Base-by-base conservation (phyloP, 2,113 vertebrate species). In the Pimephales promelas region DNA sequence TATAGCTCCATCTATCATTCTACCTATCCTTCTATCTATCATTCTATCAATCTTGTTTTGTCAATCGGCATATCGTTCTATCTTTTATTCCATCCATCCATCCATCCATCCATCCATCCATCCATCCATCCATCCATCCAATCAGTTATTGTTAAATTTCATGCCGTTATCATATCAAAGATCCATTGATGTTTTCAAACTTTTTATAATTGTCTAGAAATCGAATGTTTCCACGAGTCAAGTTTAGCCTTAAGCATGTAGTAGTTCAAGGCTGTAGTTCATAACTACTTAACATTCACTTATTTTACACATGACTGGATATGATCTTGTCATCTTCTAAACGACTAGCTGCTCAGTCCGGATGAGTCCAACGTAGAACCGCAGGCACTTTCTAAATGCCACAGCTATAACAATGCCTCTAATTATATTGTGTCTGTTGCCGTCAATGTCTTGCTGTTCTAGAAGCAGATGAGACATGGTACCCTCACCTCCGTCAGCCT, bases 401-500 rank as follows among this genome's bases (percentile, higher is more conserved):
- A 84, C 49, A 45, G 62, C 28, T 36, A 8, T 64, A 24, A 31
- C 76, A 40, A 68, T 78, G 61, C 7, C 82, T 78, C 62, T 79
- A 79, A 79, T 79, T 61, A 79, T 28, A 78, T 78, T 77, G 64
- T 45, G 64, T 28, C 49, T 56, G 20, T 43, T 70, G 74, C 36
- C 36, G 9, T 66, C 62, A 43, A 5, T 57, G n/a, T 61, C 24
- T 31, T 34, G n/a, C 43, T 9, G 26, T 14, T 66, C 28, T 18
- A 68, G 26, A 36, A 26, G 34, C 22, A 66, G 59, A 76, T 43
- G 45, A 84, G 66, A 73, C 28, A 52, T 31, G 28, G 26, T 24
- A 54, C 72, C 57, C 9, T 47, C 45, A 62, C 59, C 76, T 75
- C 68, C 87, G 89, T 90, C 89, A 88, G 85, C 84, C 88, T 89